Evolutionary conservation across 2,113 vertebrate genomes (phyloP), one percentile per base, ranked within the genome.

Genomic region (Anarhynchus alexandrinus): DNA sequence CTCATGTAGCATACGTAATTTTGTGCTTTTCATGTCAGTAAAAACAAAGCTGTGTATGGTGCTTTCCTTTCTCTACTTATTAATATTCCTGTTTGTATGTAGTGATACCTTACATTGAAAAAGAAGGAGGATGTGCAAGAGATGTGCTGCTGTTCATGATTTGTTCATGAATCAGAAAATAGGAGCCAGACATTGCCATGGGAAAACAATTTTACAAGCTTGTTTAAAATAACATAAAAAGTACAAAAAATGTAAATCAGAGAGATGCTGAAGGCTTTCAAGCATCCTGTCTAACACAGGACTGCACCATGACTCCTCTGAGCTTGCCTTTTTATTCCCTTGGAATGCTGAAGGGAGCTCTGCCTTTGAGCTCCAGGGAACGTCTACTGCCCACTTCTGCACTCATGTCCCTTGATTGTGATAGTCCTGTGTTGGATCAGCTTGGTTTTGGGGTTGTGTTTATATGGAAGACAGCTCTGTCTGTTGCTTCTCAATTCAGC

Each of bases 1-100:
- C 52, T 93, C 67, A 86, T 87, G 45, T 94, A 61, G 90, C 29
- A 51, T 62, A 71, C 27, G 19, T 83, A 93, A 95, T 88, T 95
- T 81, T 76, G 26, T 86, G 62, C 16, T 86, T 93, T 87, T 96
- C 54, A 76, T 54, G 34, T 71, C 70, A 95, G 79, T 85, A 80
- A 91, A 67, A 80, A 6, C 49, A 54, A 52, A 64, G 34, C 11
- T 78, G 38, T 40, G 21, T 88, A 86, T 23, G 38, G 67, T 55
- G 36, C 15, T 93, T 65, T 77, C 66, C 52, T 74, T 93, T 58
- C 42, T 81, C 21, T 67, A 65, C 49, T 74, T 45, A 51, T 92
- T 51, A 92, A 32, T 72, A 52, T 71, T 89, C 66, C 34, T 54
- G 12, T 51, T 86, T 71, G 15, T 71, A 55, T 36, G 43, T 49